Conservation (phyloP, 2,113 vertebrate genomes). For the Ploceus nigricollis region DNA sequence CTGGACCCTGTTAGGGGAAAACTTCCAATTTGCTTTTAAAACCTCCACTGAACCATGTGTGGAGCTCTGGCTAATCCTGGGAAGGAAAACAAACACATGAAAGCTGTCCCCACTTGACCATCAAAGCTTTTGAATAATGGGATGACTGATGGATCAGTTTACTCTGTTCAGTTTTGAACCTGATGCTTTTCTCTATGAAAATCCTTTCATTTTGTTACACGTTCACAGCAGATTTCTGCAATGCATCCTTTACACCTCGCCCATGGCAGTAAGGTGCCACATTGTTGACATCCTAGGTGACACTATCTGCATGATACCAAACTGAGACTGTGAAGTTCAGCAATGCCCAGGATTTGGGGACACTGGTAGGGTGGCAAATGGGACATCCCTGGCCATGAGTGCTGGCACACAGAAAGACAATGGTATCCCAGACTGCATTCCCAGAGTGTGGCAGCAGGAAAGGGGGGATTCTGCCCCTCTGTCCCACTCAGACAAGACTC, state of each 20-base stretch:
- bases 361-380: not conserved
- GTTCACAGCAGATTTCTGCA: not conserved
- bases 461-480: not conserved
- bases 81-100: not conserved
- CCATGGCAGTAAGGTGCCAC: not conserved
- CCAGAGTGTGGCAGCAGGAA: not conserved
- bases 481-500: not conserved
- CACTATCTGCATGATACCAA: not conserved
- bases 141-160: not conserved
- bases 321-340: not conserved
- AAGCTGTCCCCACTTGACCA: not conserved
- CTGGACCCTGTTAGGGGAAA: not conserved
- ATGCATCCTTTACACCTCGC: not conserved
- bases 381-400: not conserved
- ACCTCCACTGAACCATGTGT: not conserved
- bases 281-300: not conserved
- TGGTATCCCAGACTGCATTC: not conserved
- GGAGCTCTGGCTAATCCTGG: not conserved
- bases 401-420: not conserved
- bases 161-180: not conserved
- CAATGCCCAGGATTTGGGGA: not conserved
- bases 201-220: not conserved
- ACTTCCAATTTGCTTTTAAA: not conserved
- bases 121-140: not conserved
- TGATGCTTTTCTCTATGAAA: not conserved